Evolutionary conservation across 1,140 invertebrate genomes (phyloP), one percentile per base, ranked within the genome.

Genomic region (Gryon sp.): DNA sequence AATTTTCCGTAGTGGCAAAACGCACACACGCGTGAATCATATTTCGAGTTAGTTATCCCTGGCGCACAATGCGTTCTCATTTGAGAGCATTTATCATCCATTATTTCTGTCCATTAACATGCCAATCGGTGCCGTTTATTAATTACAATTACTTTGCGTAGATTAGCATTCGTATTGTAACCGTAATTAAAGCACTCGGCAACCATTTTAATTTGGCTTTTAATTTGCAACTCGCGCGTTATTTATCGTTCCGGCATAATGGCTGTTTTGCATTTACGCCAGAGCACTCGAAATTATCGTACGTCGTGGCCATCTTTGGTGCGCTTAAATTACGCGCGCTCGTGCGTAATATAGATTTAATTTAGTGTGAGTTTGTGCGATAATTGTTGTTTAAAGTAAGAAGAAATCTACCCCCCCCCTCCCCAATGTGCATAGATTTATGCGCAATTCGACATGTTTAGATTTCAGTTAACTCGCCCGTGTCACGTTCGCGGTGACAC

Each of bases 31-130:
- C 40, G 62, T 46, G 62, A n/a, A 65, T 73, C 68, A 77, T 77
- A 72, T 72, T 77, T 77, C 68, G 75, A 72, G 75, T 77, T 66
- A 66, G 75, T 77, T 77, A 77, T 20, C 62, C 43, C 34, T 41
- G 34, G 57, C 40, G 12, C 1, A 70, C 66, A 66, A 66, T 68
- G 74, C 66, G 45, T 22, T 62, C 66, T 68, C 68, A 73, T 77
- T 77, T 43, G 45, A 5, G 53, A 57, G 40, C 75, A 77, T 77
- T 77, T 77, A 77, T 77, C 75, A 68, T 65, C 62, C 55, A 77
- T 77, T 77, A 77, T 68, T 72, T 73, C 75, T 77, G 68, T 77
- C 66, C 75, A 77, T 77, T 77, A 77, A 77, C 68, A 77, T 68
- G 75, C 62, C 75, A 72, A 77, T 77, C 62, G 60, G 45, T 41